These are phyloP conservation scores for Drosophila picticornis DNA, from an alignment of 2,888 invertebrate species.

Conservation along the genomic window DNA sequence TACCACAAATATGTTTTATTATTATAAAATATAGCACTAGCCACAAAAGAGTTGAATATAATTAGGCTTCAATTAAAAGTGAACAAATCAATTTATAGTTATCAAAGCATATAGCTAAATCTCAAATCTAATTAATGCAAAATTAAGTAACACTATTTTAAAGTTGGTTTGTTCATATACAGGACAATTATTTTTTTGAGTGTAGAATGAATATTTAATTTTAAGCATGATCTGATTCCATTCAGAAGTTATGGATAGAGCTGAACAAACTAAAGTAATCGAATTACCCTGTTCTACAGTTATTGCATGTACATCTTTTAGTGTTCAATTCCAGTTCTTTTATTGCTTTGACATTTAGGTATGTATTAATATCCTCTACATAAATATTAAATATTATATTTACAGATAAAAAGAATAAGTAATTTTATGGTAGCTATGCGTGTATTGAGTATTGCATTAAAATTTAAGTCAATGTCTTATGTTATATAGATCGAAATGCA, in stretches of 20 bases:
- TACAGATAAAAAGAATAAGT: not conserved
- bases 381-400: not conserved
- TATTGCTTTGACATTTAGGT: no score
- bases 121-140: not conserved
- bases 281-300: no score
- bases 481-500: not conserved
- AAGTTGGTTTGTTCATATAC: not conserved
- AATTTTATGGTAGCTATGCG: not conserved
- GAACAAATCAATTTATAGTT: not conserved
- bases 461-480: not conserved
- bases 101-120: not conserved
- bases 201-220: not conserved
- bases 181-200: not conserved
- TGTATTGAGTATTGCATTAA: not conserved
- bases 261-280: not conserved
- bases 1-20: not conserved
- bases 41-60: not conserved
- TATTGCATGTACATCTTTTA: not conserved
- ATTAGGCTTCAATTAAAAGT: not conserved
- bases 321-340: no score
- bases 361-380: not conserved
- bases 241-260: not conserved
- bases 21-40: not conserved
- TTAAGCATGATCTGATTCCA: no score
- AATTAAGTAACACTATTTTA: not conserved